These are phyloP conservation scores for Amphipyra berbera DNA, from an alignment of 2,888 invertebrate species.

Conservation along the genomic window DNA sequence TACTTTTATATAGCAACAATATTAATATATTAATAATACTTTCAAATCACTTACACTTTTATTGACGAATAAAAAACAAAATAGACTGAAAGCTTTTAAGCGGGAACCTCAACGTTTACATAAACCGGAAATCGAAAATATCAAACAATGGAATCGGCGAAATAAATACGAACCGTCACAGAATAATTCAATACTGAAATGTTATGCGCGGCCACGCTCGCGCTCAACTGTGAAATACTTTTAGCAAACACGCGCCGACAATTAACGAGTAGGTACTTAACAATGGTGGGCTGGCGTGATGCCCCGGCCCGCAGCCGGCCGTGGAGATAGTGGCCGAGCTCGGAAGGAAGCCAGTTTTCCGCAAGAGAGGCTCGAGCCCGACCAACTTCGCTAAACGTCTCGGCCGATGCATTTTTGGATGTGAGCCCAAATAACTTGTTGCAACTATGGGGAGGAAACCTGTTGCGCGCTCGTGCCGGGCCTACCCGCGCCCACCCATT, in stretches of 20 bases:
- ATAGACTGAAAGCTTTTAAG: slow-evolving; percentile 33
- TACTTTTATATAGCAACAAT: slow-evolving; percentile 53
- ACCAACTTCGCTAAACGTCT: slow-evolving; percentile 75
- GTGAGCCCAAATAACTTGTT: slow-evolving; percentile 88
- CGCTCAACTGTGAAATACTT: slow-evolving; percentile 57
- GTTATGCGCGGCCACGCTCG: slow-evolving; percentile 65
- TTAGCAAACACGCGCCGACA: slow-evolving; percentile 54
- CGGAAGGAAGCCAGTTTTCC: slow-evolving; percentile 76
- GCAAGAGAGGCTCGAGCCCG: slow-evolving; percentile 64
- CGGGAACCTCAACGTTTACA: slow-evolving; percentile 30
- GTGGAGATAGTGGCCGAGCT: slow-evolving; percentile 62
- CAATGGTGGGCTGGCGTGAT: slow-evolving; percentile 20
- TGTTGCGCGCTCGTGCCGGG: slow-evolving; percentile 82
- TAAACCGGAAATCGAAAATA: slow-evolving; percentile 48
- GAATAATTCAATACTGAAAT: slow-evolving; percentile 66
- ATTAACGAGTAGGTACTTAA: slow-evolving; percentile 54
- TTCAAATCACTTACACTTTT: slow-evolving; percentile 20
- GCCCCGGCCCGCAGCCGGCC: slow-evolving; percentile 9
- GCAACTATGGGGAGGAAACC: slow-evolving; percentile 81
- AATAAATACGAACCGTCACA: slow-evolving; percentile 53
- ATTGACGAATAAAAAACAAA: slow-evolving; percentile 23
- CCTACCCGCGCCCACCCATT: slow-evolving; percentile 76
- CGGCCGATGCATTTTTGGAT: slow-evolving; percentile 89
- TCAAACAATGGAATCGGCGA: slow-evolving; percentile 58
- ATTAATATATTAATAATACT: slow-evolving; percentile 23